A percentile compares a stretch with the other conserved stretches of the same genome.
Evolutionary conservation across 2,113 vertebrate genomes (phyloP).

Genomic region (Pao palembangensis): DNA sequence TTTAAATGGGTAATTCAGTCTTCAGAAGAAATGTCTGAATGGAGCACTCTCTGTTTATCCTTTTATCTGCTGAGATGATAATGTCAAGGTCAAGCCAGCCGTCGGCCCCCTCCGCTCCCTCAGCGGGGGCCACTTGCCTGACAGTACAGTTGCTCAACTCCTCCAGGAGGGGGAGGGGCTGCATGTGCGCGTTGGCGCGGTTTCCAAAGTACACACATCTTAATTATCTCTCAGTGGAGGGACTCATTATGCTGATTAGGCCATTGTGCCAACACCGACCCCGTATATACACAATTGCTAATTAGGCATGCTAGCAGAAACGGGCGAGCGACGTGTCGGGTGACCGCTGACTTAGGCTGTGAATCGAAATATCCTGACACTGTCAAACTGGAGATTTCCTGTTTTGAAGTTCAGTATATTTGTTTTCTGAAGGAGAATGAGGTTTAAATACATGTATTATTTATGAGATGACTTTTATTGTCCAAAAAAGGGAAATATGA

Average conservation of each 20-base stretch:
- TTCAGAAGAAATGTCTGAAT: neutral
- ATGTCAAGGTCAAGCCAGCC: slow-evolving; percentile 40
- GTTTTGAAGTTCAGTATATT: no score
- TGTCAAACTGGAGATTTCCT: slow-evolving; percentile 32
- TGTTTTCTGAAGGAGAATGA: no score
- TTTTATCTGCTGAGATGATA: slow-evolving; percentile 27
- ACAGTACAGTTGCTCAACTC: slow-evolving; percentile 40
- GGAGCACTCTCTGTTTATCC: neutral
- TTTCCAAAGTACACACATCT: slow-evolving; percentile 56
- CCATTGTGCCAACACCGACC: slow-evolving; percentile 57
- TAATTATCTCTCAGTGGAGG: slow-evolving; percentile 71
- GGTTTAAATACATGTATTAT: no score
- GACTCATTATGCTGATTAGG: slow-evolving; percentile 69
- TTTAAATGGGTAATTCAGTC: neutral
- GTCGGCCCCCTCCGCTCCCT: slow-evolving; percentile 3
- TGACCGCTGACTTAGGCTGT: slow-evolving; percentile 31
- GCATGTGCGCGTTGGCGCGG: neutral
- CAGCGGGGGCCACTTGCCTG: slow-evolving; percentile 26
- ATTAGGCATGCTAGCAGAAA: slow-evolving; percentile 62
- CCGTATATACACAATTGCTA: slow-evolving; percentile 61
- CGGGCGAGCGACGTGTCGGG: slow-evolving; percentile 36
- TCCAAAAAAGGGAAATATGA: no score
- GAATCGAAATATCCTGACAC: slow-evolving; percentile 33
- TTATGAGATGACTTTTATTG: no score
- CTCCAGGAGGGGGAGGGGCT: neutral